phyloP scores from a whole-genome alignment of 1,140 invertebrate species.

The Macrobrachium rosenbergii region DNA sequence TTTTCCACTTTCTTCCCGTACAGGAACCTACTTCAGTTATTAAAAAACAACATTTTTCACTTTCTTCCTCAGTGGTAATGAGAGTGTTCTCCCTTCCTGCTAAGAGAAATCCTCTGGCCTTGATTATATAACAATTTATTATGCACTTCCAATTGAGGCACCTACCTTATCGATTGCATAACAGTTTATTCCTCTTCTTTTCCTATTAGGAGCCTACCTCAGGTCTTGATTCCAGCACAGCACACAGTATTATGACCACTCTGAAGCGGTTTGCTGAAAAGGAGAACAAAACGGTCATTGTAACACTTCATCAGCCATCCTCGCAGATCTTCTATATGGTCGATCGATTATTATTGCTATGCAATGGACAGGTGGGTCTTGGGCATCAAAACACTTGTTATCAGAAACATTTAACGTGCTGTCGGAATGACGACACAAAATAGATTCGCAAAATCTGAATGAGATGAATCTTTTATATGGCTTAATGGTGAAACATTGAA shows the following conservation, averaged over 20 bases:
- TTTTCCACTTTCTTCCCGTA: too few species aligned
- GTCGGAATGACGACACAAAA: background rate
- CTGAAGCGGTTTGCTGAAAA: constrained; percentile 83
- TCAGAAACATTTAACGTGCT: background rate
- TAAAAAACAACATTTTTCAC: too few species aligned
- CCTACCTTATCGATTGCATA: constrained; percentile 35
- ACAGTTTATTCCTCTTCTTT: background rate
- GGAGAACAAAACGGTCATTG: constrained; percentile 85
- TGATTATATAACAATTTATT: too few species aligned
- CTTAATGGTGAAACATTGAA: too few species aligned
- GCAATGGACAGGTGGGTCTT: constrained; percentile 76
- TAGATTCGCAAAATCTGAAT: too few species aligned
- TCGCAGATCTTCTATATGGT: constrained; percentile 92
- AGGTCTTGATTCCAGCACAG: constrained; percentile 86
- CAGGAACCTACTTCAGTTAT: too few species aligned
- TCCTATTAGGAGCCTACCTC: constrained; percentile 84
- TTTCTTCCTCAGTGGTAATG: too few species aligned
- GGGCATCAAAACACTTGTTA: background rate
- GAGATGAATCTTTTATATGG: too few species aligned
- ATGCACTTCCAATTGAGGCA: too few species aligned
- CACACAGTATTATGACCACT: constrained; percentile 81
- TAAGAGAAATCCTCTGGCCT: too few species aligned
- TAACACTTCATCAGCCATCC: constrained; percentile 89
- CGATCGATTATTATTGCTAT: constrained; percentile 83
- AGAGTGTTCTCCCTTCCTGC: too few species aligned